phyloP scores from a whole-genome alignment of 2,113 vertebrate genomes.

The Crotalus viridis region DNA sequence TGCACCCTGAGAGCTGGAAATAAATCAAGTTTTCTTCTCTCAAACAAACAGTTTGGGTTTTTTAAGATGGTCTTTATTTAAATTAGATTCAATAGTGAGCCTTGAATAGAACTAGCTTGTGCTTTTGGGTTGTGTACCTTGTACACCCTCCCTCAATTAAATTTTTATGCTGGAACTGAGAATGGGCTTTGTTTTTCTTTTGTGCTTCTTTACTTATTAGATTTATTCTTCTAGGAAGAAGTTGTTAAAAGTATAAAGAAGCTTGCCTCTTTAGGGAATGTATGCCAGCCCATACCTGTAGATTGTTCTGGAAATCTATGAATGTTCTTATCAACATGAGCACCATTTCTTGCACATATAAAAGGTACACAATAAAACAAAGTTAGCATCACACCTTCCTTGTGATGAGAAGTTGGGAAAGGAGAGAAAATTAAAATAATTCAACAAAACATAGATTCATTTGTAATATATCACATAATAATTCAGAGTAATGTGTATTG shows the following conservation, averaged over 20 bases:
- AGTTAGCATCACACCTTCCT: not conserved
- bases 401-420: not conserved
- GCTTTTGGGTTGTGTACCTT: not conserved
- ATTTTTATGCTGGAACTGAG: not conserved
- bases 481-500: not conserved
- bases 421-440: not conserved
- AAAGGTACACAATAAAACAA: not conserved
- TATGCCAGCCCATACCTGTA: not conserved
- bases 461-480: not conserved
- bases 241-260: not conserved
- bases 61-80: constrained; percentile 17
- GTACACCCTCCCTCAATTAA: not conserved
- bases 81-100: not conserved
- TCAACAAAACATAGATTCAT: not conserved
- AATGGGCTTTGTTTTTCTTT: not conserved
- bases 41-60: constrained; percentile 2
- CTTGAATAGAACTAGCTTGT: not conserved
- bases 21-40: not conserved
- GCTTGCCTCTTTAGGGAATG: not conserved
- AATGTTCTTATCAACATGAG: not conserved
- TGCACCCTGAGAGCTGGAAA: constrained; percentile 22
- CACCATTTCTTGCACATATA: not conserved
- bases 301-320: not conserved
- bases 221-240: constrained; percentile 15
- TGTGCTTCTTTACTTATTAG: not conserved